A percentile compares a stretch with the other conserved stretches of the same genome.
Evolutionary conservation across 2,797 vertebrate species (phyloP).

Genomic region (Anguilla megastoma): DNA sequence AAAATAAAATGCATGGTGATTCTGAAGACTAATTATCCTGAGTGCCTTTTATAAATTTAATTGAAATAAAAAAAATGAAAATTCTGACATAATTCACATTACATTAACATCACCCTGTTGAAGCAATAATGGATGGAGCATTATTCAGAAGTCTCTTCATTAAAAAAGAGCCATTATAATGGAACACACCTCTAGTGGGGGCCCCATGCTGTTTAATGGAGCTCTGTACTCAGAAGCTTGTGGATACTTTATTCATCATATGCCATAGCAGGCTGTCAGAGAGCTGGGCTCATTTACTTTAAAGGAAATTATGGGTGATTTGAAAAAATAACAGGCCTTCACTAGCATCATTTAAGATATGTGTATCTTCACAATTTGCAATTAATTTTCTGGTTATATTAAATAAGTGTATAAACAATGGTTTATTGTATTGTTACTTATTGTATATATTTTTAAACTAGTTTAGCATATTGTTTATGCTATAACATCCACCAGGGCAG

Average conservation of each 20-base stretch:
- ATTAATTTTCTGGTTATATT: neutral
- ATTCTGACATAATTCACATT: neutral
- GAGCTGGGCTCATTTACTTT: neutral
- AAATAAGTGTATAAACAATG: neutral
- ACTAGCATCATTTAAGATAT: neutral
- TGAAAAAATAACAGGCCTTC: neutral
- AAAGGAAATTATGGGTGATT: neutral
- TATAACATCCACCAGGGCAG: neutral
- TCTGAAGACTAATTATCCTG: neutral
- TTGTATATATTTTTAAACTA: too few species aligned
- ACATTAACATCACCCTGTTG: neutral
- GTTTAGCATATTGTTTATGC: too few species aligned
- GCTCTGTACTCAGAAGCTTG: neutral
- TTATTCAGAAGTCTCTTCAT: neutral
- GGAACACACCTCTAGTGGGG: neutral
- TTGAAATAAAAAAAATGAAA: too few species aligned
- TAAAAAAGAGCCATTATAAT: neutral
- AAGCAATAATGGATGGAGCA: neutral
- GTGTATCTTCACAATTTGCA: neutral
- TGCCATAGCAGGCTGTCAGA: constrained; percentile 24
- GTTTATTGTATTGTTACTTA: too few species aligned
- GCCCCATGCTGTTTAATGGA: neutral
- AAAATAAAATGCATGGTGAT: neutral
- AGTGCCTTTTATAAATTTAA: neutral
- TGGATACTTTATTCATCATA: neutral